A percentile compares a stretch with the other conserved stretches of the same genome.
These are phyloP conservation scores for Monopis laevigella DNA, from an alignment of 2,888 invertebrate genomes.

Conservation along the genomic window DNA sequence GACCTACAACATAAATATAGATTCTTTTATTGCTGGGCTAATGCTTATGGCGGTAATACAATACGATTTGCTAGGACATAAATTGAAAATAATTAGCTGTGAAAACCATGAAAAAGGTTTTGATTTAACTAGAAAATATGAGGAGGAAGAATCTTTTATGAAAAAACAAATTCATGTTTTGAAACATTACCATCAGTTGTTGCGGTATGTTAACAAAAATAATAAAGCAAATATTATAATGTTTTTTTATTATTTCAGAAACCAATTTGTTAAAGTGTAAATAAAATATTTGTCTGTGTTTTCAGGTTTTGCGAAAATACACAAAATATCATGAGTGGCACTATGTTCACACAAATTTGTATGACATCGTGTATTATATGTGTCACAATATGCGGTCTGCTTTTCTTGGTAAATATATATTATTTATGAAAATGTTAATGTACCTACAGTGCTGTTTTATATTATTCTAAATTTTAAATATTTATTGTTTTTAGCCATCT, in stretches of 20 bases:
- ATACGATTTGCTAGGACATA: constrained; percentile 32
- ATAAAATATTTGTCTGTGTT: too few relatives aligned
- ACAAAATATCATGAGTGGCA: constrained; percentile 8
- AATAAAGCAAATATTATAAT: too few relatives aligned
- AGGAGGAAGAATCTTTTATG: constrained; percentile 19
- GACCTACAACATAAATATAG: constrained; percentile 40
- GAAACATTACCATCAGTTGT: constrained; percentile 33
- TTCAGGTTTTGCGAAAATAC: constrained; percentile 5
- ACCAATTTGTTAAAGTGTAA: too few relatives aligned
- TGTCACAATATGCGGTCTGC: constrained; percentile 5
- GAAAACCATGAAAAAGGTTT: constrained; percentile 19
- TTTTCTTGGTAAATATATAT: constrained; percentile 6
- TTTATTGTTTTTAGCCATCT: constrained; percentile 2
- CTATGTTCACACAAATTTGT: constrained; percentile 6
- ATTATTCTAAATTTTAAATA: neutral
- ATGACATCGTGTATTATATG: constrained; percentile 11
- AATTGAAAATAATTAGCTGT: constrained; percentile 28
- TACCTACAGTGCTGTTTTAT: too few relatives aligned
- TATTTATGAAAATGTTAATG: too few relatives aligned
- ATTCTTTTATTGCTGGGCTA: constrained; percentile 39
- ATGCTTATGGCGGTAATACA: constrained; percentile 34
- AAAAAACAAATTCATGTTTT: constrained; percentile 26
- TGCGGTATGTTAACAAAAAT: constrained; percentile 35
- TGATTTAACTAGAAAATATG: constrained; percentile 14
- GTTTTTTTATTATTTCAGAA: too few relatives aligned